Evolutionary conservation across 30 jellyfish, hydroid and myxozoan genomes (phyloP).

Genomic region (Aurelia sp.): DNA sequence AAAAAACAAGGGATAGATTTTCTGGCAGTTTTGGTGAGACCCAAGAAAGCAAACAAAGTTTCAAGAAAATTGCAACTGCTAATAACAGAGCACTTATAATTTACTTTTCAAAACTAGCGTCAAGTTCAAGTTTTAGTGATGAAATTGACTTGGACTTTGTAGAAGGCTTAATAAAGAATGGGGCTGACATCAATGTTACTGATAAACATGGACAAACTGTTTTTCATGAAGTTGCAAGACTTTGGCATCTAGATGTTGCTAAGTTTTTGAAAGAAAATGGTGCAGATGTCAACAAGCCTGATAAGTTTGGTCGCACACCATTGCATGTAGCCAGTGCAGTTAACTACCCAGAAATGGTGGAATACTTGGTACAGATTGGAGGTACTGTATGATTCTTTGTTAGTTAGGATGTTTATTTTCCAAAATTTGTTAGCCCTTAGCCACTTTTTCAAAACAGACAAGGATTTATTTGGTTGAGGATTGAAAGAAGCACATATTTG

Average conservation of each 20-base stretch:
- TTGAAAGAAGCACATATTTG: too few species aligned
- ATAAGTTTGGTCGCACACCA: conserved; percentile 86
- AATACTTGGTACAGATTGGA: conserved; percentile 80
- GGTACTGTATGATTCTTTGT: conserved; percentile 46
- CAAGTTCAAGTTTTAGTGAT: conserved; percentile 46
- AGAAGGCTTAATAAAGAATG: conserved; percentile 73
- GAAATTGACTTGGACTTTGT: conserved; percentile 78
- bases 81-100: conserved; percentile 67
- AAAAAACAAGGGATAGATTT: not conserved
- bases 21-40: conserved; percentile 8
- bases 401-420: too few species aligned
- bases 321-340: conserved; percentile 94
- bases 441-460: too few species aligned
- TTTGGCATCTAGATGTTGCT: conserved; percentile 94
- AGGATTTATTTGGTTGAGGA: too few species aligned
- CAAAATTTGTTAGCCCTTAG: too few species aligned
- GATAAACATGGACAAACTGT: conserved; percentile 89
- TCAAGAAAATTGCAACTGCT: conserved; percentile 6
- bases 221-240: conserved; percentile 88
- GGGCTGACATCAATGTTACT: conserved; percentile 82
- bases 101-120: conserved; percentile 81
- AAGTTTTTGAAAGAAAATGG: conserved; percentile 60
- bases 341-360: conserved; percentile 87
- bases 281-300: conserved; percentile 79
- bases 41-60: too few species aligned